Base-by-base conservation (phyloP, 2,888 invertebrate genomes). In the Lasius platythorax region DNA sequence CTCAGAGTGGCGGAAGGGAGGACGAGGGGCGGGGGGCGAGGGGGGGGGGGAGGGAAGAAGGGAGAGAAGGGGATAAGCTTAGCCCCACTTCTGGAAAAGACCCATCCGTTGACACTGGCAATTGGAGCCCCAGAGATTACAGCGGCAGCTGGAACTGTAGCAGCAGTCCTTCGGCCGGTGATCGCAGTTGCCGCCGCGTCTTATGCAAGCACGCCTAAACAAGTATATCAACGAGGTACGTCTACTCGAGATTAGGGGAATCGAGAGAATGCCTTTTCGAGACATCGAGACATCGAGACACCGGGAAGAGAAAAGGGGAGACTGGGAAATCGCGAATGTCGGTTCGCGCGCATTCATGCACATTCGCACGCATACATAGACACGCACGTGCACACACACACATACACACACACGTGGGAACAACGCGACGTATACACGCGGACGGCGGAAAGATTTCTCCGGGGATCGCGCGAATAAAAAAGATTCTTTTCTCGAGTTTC, bases 41-140 rank as follows among this genome's bases (percentile, higher is more conserved):
- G 12, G 43, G n/a, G 46, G 37, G 23, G 78, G 30, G 56, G 53
- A 15, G 68, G 15, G 11, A 68, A 23, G 18, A 1, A 6, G 28
- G n/a, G 37, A 46, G 43, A n/a, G 46, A n/a, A 68, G 12, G 66
- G 37, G 33, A 33, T 94, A 95, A 37, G 94, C 92, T 96, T 96
- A 97, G 95, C 97, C 97, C 97, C 98, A 98, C 95, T 98, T 97
- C 95, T 98, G 98, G 96, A 98, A 98, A 94, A 98, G 96, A 86
- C 98, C 98, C 97, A 97, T 97, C 92, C 98, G 97, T 95, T 98
- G 98, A 95, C 98, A 98, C 93, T 97, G 96, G 95, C 98, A 98
- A 96, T 98, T 98, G 94, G 97, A 97, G 85, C 98, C 98, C 98
- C 98, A 98, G 75, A 98, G 96, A 95, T 98, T 98, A 96, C 98